Conservation (phyloP, 2,797 vertebrate species). For the Tiaroga cobitis region DNA sequence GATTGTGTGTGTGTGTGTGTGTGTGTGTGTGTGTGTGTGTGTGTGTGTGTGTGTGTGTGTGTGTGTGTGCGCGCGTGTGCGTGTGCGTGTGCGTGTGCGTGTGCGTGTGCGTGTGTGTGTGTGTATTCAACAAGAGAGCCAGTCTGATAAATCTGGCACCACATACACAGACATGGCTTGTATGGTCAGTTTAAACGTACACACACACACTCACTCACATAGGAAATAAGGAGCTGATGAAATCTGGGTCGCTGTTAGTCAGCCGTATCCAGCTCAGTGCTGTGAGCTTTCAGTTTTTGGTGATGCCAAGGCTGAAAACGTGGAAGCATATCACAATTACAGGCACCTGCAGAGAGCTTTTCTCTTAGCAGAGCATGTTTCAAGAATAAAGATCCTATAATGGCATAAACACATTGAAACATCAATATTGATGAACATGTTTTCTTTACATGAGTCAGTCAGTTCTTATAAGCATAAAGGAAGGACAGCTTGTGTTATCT, state of each 20-base stretch:
- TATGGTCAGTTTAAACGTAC: slow-evolving; percentile 36
- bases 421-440: neutral
- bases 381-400: neutral
- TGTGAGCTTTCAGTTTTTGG: slow-evolving; percentile 34
- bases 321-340: slow-evolving; percentile 4
- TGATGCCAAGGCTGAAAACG: slow-evolving; percentile 15
- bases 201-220: slow-evolving; percentile 19
- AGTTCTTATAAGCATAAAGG: neutral
- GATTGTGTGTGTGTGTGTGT: neutral
- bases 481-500: slow-evolving; percentile 23
- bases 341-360: slow-evolving; percentile 8
- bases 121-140: slow-evolving; percentile 37
- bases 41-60: neutral
- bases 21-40: neutral
- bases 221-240: slow-evolving; percentile 36
- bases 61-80: no score
- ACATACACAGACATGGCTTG: slow-evolving; percentile 28
- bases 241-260: slow-evolving; percentile 51
- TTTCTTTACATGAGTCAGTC: neutral
- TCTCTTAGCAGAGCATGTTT: neutral
- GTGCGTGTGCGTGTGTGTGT: neutral
- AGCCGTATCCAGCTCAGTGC: slow-evolving; percentile 31
- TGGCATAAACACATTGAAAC: neutral
- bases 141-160: slow-evolving; percentile 26
- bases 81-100: neutral